Percentiles rank a stretch among this genome's conserved stretches.
phyloP scores from a whole-genome alignment of 2,113 vertebrate genomes.

The Phylloscopus whistleri region DNA sequence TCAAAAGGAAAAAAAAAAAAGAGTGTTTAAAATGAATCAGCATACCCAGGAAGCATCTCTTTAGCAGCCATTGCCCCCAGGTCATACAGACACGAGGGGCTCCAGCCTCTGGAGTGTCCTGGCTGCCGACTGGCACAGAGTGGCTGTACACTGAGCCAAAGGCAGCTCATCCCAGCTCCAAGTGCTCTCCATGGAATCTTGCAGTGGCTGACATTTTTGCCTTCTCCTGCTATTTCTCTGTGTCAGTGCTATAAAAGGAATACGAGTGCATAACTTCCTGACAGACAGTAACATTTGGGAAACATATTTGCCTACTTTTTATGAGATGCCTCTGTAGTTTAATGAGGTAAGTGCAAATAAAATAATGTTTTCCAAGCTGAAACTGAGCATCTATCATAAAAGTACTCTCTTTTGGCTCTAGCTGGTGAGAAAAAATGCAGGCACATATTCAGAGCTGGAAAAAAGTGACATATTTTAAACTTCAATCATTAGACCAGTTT shows the following conservation, averaged over 20 bases:
- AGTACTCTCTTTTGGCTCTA: not conserved
- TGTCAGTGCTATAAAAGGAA: not conserved
- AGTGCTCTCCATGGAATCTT: not conserved
- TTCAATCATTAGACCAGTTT: not conserved
- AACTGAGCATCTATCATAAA: not conserved
- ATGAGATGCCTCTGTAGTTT: not conserved
- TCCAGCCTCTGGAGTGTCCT: not conserved
- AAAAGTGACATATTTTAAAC: not conserved
- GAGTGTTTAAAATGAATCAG: not conserved
- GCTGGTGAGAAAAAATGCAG: not conserved
- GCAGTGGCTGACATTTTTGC: not conserved
- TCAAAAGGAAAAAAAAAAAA: not conserved
- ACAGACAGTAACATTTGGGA: not conserved
- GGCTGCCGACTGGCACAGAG: not conserved
- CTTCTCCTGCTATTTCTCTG: not conserved
- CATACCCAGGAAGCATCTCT: not conserved
- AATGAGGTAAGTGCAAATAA: not conserved
- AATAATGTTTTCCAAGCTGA: not conserved
- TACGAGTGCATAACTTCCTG: not conserved
- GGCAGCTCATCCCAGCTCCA: not conserved
- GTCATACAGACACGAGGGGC: fast-evolving
- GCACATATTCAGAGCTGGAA: not conserved
- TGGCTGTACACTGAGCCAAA: not conserved
- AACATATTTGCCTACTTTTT: not conserved
- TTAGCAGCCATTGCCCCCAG: not conserved